Conservation (phyloP, 2,888 invertebrate species). For the Phengaris alcon region DNA sequence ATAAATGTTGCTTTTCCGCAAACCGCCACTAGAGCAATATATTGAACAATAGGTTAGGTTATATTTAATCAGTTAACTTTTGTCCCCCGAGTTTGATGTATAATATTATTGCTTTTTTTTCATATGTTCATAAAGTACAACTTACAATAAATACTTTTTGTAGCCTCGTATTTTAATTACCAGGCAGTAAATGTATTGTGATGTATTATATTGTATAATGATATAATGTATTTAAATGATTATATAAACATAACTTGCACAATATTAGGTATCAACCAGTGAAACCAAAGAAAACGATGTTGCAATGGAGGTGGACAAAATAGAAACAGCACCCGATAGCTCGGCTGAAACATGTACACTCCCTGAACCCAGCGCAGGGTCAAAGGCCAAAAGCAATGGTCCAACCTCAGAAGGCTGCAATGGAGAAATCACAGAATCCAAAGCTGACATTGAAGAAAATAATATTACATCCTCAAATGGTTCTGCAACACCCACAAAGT, state of each 20-base stretch:
- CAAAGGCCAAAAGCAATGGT: conserved; percentile 51
- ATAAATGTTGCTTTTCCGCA: too few relatives aligned
- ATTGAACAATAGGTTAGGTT: too few relatives aligned
- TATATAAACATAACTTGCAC: not conserved
- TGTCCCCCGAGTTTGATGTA: too few relatives aligned
- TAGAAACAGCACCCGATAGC: conserved; percentile 64
- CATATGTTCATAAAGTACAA: too few relatives aligned
- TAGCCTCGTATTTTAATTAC: too few relatives aligned
- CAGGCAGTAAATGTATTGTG: too few relatives aligned
- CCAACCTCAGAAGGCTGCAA: conserved; percentile 55
- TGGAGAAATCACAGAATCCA: conserved; percentile 71
- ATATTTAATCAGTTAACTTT: too few relatives aligned
- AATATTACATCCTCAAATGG: conserved; percentile 78
- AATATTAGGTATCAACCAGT: conserved; percentile 69
- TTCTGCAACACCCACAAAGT: conserved; percentile 59
- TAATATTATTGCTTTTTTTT: too few relatives aligned
- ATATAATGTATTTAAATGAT: too few relatives aligned
- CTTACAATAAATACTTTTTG: too few relatives aligned
- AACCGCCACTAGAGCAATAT: too few relatives aligned
- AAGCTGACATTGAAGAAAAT: conserved; percentile 60
- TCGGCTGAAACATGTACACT: conserved; percentile 65
- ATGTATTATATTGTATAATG: too few relatives aligned
- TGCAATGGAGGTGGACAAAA: conserved; percentile 55
- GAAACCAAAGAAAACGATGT: conserved; percentile 52
- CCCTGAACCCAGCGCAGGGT: conserved; percentile 67